Percentiles rank a stretch among this genome's conserved stretches.
Evolutionary conservation across 2,888 invertebrate genomes (phyloP).

Genomic region (Antitype chi): DNA sequence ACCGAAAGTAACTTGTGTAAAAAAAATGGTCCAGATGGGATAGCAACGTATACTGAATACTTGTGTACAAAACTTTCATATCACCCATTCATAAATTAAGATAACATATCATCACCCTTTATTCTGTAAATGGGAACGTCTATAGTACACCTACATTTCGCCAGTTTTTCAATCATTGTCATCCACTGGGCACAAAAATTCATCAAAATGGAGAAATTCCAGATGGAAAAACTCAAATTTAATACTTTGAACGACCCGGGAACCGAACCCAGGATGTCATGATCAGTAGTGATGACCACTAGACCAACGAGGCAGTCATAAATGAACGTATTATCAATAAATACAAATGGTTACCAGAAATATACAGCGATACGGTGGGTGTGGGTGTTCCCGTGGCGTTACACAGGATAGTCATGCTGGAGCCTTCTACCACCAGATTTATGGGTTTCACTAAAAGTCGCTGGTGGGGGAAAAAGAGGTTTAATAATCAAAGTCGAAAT

Average conservation of each 20-base stretch:
- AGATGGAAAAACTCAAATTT: too few species aligned
- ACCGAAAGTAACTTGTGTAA: neutral
- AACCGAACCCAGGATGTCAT: too few species aligned
- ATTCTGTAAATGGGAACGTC: too few species aligned
- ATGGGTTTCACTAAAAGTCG: slow-evolving; percentile 96
- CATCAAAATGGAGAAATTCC: too few species aligned
- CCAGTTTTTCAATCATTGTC: too few species aligned
- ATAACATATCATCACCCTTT: too few species aligned
- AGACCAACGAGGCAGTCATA: too few species aligned
- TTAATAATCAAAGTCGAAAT: neutral
- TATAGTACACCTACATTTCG: too few species aligned
- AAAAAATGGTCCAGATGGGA: neutral
- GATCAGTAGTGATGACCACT: too few species aligned
- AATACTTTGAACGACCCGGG: too few species aligned
- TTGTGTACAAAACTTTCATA: neutral
- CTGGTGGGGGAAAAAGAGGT: slow-evolving; percentile 82
- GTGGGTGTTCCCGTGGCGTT: slow-evolving; percentile 96
- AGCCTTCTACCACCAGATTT: slow-evolving; percentile 95
- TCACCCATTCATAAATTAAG: neutral
- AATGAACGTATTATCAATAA: neutral
- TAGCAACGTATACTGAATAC: neutral
- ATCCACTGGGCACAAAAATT: too few species aligned
- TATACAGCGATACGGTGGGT: slow-evolving; percentile 95
- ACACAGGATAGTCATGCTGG: slow-evolving; percentile 96
- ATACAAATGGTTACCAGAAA: slow-evolving; percentile 90